A percentile compares a stretch with the other conserved stretches of the same genome.
phyloP scores from a whole-genome alignment of 2,113 vertebrate genomes.

The Hemiscyllium ocellatum region DNA sequence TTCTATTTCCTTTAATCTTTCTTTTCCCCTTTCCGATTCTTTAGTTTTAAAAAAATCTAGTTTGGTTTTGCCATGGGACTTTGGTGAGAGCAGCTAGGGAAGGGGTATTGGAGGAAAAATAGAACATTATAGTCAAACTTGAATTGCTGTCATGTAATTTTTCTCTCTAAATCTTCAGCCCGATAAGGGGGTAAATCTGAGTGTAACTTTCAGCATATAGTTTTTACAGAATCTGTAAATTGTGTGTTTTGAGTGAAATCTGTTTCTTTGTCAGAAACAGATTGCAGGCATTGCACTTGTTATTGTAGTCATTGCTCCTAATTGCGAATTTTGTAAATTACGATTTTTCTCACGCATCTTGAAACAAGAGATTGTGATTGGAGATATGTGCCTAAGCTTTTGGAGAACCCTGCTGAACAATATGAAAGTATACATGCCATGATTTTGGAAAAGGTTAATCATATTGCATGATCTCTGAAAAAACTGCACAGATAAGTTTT shows the following conservation, averaged over 20 bases:
- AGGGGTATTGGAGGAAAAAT: neutral
- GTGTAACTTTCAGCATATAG: neutral
- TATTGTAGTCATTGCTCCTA: neutral
- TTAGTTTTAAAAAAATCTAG: too few species aligned
- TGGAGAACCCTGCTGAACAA: neutral
- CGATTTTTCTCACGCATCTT: neutral
- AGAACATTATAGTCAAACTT: neutral
- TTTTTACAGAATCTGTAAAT: neutral
- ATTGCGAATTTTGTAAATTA: neutral
- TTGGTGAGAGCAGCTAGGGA: neutral
- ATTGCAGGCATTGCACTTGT: neutral
- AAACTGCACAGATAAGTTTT: neutral
- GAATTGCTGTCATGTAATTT: neutral
- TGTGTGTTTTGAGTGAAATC: neutral
- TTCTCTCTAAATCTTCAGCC: neutral
- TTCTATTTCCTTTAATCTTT: too few species aligned
- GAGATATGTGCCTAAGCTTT: neutral
- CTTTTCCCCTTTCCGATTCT: too few species aligned
- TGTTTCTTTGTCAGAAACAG: neutral
- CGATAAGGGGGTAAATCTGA: neutral
- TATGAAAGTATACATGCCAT: neutral
- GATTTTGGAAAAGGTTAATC: neutral
- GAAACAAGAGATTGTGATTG: neutral
- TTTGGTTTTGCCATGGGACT: neutral
- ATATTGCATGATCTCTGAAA: neutral